Evolutionary conservation across 2,888 invertebrate species (phyloP), one percentile per base, ranked within the genome.

Genomic region (Drosophila anomelani): DNA sequence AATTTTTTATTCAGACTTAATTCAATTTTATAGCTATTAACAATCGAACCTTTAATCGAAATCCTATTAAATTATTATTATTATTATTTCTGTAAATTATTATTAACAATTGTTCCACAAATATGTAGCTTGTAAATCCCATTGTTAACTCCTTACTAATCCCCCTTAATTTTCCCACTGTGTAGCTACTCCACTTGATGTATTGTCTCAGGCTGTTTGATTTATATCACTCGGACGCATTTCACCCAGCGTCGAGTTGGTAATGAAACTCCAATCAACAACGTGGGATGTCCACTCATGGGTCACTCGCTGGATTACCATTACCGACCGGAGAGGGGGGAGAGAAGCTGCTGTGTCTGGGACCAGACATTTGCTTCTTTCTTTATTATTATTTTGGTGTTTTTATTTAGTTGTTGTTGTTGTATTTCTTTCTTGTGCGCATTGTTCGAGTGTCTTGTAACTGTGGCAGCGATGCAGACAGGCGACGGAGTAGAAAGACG

Each of bases 121-220:
- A 41, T 10, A 10, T 2, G 8, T 39, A n/a, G 9, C 4, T 41
- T 5, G 2, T 12, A 12, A 41, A 17, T 43, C 17, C 13, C 13
- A 4, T 32, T 34, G 8, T 5, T 20, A 51, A 20, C 8, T 20
- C 5, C 5, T 0, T 20, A 6, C 20, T 20, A 13, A 44, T 20
- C n/a, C 13, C 15, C 4, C 2, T 5, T 29, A 4, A 4, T 41
- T 60, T 53, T 32, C 6, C 20, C 15, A n/a, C 38, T 4, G 62
- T 80, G 76, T 44, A 69, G 61, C 62, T 78, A 77, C 80, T 76
- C 75, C 79, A 75, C 77, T 85, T 87, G 88, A 88, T 85, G 77
- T 80, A 88, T 87, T 85, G 88, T 85, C 78, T 76, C 75, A 76
- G 77, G 78, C 76, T 81, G 75, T 82, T 82, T 88, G 87, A 88